Conservation (phyloP, 2,797 vertebrate genomes). For the Crax fasciolata region DNA sequence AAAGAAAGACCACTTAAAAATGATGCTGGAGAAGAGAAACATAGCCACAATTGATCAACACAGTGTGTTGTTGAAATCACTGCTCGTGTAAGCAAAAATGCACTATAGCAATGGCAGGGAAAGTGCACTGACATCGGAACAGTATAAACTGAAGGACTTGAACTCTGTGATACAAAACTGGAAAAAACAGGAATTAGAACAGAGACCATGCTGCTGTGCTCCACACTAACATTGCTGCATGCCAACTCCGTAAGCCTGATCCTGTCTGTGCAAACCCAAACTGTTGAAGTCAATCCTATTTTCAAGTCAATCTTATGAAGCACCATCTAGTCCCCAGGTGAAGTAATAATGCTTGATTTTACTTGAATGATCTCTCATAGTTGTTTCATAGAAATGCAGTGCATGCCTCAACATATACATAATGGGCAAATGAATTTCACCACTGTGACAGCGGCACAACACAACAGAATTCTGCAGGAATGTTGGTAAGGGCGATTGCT, state of each 20-base stretch:
- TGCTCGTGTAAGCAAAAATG: slow-evolving; percentile 8
- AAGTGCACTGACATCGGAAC: background rate
- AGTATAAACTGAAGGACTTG: background rate
- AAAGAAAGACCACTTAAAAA: slow-evolving; percentile 9
- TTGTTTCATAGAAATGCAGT: background rate
- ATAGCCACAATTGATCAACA: background rate
- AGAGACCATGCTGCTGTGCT: background rate
- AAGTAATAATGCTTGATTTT: background rate
- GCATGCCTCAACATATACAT: background rate
- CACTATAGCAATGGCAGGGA: background rate
- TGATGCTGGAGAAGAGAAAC: slow-evolving; percentile 15
- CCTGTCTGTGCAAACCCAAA: background rate
- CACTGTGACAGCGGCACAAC: background rate
- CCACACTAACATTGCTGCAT: background rate
- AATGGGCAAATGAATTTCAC: background rate
- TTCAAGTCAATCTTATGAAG: background rate
- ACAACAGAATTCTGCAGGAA: background rate
- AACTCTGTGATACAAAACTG: background rate
- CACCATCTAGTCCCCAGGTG: background rate
- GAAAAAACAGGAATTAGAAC: background rate
- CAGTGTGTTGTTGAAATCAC: background rate
- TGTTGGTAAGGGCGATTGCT: background rate
- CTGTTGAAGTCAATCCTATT: background rate
- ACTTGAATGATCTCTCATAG: background rate
- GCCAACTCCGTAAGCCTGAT: background rate